Base-by-base conservation (phyloP, 1,140 invertebrate species). In the Metaphire vulgaris region DNA sequence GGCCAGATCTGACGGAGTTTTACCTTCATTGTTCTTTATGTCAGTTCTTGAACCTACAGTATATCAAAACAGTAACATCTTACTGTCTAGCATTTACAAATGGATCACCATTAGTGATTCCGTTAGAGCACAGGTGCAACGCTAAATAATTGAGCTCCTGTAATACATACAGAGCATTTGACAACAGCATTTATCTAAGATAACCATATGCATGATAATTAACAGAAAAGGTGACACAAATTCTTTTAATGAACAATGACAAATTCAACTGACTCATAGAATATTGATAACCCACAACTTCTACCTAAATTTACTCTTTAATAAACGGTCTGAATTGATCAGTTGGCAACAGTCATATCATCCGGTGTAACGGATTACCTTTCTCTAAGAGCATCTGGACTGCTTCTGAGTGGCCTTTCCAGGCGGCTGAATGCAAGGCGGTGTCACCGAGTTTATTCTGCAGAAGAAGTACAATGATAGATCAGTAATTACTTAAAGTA, bases 1-100 rank as follows among this genome's bases (percentile, higher is more conserved):
- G 26, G 89, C 83, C 56, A 91, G 81, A 80, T 90, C 87, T 80
- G 88, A 85, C 6, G 90, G 84, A n/a, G 83, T 85, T 78, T 88
- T 80, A n/a, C 82, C 81, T 30, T 88, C 89, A 82, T 87, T 87
- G 87, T 85, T 89, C 88, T 88, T 88, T 12, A 84, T 33, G 74
- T 81, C 77, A 1, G 79, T 77, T 28, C 68, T 67, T 30, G 82
- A 83, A 68, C 82, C 83, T 83, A 73, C 1, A 67, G 71, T 81
- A 81, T 31, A 76, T 32, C 2, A 67, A 68, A 68, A 12, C 12
- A 1, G 1, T 68, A 1, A 2, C 21, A 30, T 12, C 31, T 26
- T 2, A 68, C 12, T 21, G 14, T 0, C 12, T 68, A 1, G 6
- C 21, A 0, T 16, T 68, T 68, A 6, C 1, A 29, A 29, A 29